Evolutionary conservation across 2,797 vertebrate species (phyloP).

Genomic region (Manis crassicaudata): DNA sequence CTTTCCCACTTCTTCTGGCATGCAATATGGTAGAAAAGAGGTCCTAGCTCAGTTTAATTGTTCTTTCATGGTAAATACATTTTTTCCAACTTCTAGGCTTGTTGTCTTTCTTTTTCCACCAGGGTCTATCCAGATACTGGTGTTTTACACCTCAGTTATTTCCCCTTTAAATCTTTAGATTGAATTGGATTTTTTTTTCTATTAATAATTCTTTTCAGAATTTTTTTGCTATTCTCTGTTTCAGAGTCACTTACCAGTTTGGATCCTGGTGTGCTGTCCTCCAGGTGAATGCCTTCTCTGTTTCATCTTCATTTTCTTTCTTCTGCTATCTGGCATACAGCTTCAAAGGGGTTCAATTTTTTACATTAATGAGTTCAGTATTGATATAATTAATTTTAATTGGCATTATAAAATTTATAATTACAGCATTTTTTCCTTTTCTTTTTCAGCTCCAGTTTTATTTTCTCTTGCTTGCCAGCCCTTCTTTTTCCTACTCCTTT

Average conservation of each 20-base stretch:
- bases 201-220: neutral
- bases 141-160: neutral
- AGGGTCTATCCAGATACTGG: rapidly evolving
- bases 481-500: neutral
- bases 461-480: neutral
- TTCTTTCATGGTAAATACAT: neutral
- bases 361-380: neutral
- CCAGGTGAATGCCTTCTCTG: neutral
- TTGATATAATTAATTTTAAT: neutral
- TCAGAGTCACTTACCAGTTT: neutral
- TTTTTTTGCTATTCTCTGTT: neutral
- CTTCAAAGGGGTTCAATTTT: neutral
- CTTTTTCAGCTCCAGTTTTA: neutral
- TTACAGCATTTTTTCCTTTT: neutral
- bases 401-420: neutral
- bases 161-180: neutral
- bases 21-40: neutral
- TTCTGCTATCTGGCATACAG: neutral
- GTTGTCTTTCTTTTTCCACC: too few relatives aligned
- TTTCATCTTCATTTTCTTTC: neutral
- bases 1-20: neutral
- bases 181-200: neutral
- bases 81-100: neutral
- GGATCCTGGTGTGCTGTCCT: neutral
- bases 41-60: neutral